phyloP scores from a whole-genome alignment of 2,888 invertebrate species.

The Epirrhoe alternata region DNA sequence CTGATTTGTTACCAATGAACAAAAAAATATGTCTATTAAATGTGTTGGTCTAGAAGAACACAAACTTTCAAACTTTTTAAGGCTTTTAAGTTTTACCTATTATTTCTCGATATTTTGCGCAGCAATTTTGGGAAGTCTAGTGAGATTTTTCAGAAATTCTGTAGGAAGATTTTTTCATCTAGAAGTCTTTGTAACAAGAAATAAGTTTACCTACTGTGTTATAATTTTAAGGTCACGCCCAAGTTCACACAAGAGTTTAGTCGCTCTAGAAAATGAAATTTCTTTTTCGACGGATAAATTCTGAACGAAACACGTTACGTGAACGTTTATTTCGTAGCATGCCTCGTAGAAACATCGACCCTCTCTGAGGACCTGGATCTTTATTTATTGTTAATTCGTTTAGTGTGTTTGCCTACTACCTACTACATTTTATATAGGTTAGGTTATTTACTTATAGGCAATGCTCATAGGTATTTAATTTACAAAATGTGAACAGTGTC shows the following conservation, averaged over 20 bases:
- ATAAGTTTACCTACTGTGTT: background rate
- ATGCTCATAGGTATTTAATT: too few relatives aligned
- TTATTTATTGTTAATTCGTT: slow-evolving; percentile 12
- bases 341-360: slow-evolving; percentile 13
- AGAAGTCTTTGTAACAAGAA: background rate
- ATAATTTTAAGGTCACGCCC: background rate
- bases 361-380: background rate
- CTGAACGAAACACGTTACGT: slow-evolving; percentile 7
- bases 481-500: too few relatives aligned
- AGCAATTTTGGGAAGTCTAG: too few relatives aligned
- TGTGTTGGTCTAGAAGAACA: too few relatives aligned
- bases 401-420: background rate
- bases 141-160: too few relatives aligned
- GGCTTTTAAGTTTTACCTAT: too few relatives aligned
- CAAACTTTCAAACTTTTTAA: too few relatives aligned
- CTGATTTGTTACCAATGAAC: too few relatives aligned
- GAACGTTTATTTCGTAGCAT: slow-evolving; percentile 13
- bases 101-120: too few relatives aligned
- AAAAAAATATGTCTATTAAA: too few relatives aligned
- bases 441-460: too few relatives aligned
- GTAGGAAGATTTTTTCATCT: too few relatives aligned
- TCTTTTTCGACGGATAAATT: slow-evolving; percentile 4
- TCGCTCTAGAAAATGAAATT: slow-evolving; percentile 2
- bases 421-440: background rate
- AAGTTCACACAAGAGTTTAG: background rate